Percentiles rank a stretch among this genome's conserved stretches.
Conservation (phyloP, 2,113 vertebrate genomes). For the Sitta europaea region DNA sequence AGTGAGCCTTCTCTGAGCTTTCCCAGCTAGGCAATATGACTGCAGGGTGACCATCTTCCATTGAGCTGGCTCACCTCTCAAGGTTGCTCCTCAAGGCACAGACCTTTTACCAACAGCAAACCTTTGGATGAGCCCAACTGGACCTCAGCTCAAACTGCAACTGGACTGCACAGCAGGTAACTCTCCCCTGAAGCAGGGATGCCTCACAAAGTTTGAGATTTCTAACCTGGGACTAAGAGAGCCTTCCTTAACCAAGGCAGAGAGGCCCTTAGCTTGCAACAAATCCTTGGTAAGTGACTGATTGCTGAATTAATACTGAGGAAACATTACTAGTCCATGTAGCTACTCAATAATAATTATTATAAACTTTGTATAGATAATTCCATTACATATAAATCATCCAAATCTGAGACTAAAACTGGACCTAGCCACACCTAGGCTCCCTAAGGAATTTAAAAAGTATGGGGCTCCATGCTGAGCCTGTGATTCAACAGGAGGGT, state of each 20-base stretch:
- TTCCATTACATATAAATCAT: neutral
- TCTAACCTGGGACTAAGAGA: neutral
- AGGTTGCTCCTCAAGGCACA: neutral
- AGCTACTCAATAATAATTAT: neutral
- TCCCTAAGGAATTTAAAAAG: neutral
- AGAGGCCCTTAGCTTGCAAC: neutral
- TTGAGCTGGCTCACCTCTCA: neutral
- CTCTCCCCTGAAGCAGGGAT: neutral
- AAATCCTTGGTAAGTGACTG: neutral
- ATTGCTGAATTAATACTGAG: neutral
- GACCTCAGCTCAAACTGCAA: neutral
- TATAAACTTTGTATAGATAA: neutral
- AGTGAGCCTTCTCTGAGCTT: neutral
- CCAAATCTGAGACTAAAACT: neutral
- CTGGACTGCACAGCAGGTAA: neutral
- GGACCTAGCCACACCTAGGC: neutral
- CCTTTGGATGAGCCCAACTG: neutral
- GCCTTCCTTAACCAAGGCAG: neutral
- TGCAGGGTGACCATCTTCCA: neutral
- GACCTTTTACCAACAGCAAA: neutral
- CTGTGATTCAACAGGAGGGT: neutral
- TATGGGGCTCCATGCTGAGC: neutral
- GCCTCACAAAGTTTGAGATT: neutral
- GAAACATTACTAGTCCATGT: neutral
- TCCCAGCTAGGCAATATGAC: neutral